These are phyloP conservation scores for Coilia nasus DNA, from an alignment of 2,797 vertebrate species.

Conservation along the genomic window DNA sequence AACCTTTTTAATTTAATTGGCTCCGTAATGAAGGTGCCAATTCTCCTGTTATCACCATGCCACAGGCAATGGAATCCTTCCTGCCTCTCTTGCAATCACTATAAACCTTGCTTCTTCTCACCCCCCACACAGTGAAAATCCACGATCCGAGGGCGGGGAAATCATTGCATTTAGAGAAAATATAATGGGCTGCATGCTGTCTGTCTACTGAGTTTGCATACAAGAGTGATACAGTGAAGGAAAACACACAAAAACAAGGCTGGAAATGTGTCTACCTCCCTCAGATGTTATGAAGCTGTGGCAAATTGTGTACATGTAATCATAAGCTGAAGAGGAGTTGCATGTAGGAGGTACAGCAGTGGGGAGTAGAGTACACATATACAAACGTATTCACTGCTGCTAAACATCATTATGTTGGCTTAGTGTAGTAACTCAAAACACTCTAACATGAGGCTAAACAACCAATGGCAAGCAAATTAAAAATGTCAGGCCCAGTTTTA, in stretches of 20 bases:
- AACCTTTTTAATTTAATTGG: constrained; percentile 59
- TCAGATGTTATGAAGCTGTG: not conserved
- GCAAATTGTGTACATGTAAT: not conserved
- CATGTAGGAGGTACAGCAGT: not conserved
- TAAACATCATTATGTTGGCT: not conserved
- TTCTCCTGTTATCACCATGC: constrained; percentile 55
- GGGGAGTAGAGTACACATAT: not conserved
- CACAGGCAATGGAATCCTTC: constrained; percentile 43
- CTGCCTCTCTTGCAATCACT: constrained; percentile 23
- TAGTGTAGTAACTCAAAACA: not conserved
- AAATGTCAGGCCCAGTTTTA: not conserved
- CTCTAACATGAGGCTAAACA: not conserved
- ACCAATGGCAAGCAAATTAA: not conserved
- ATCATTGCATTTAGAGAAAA: not conserved
- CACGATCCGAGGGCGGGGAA: not conserved
- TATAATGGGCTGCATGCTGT: not conserved
- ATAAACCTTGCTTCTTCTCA: not conserved
- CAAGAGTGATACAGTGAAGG: not conserved
- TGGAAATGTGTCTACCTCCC: not conserved
- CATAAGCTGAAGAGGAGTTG: constrained; percentile 3
- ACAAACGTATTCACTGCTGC: not conserved
- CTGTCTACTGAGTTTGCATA: not conserved
- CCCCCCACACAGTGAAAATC: not conserved
- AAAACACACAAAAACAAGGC: not conserved
- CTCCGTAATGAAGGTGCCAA: constrained; percentile 56